A percentile compares a stretch with the other conserved stretches of the same genome.
These are phyloP conservation scores for Drosophila putrida DNA, from an alignment of 2,888 invertebrate species.

Conservation along the genomic window DNA sequence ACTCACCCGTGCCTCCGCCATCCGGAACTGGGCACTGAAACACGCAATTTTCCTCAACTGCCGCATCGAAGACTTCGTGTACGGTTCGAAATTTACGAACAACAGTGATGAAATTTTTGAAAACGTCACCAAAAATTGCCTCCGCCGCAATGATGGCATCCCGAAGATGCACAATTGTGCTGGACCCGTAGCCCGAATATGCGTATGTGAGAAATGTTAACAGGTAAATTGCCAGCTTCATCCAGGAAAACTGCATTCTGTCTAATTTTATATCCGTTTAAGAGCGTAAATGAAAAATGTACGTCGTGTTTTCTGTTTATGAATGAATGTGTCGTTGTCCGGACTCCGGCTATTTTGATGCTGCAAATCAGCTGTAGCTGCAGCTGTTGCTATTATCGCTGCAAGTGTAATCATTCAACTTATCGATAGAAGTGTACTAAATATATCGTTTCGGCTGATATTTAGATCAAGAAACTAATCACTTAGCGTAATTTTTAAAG, in stretches of 20 bases:
- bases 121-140: conserved; percentile 92
- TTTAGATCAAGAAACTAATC: conserved; percentile 10
- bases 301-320: conserved; percentile 26
- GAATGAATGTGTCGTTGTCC: conserved; percentile 6
- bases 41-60: conserved; percentile 93
- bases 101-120: conserved; percentile 90
- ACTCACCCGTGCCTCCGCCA: conserved; percentile 86
- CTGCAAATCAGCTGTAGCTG: conserved; percentile 40
- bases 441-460: neutral
- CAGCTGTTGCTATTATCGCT: conserved; percentile 33
- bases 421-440: conserved; percentile 8
- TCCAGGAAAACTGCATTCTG: conserved; percentile 91
- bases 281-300: neutral
- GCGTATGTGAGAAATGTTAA: conserved; percentile 92
- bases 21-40: conserved; percentile 89
- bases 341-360: conserved; percentile 41
- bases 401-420: neutral
- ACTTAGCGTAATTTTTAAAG: conserved; percentile 24
- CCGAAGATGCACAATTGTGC: conserved; percentile 89
- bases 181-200: conserved; percentile 93
- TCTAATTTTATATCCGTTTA: neutral
- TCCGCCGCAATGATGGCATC: conserved; percentile 93
- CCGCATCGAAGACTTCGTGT: conserved; percentile 93
- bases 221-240: conserved; percentile 90
- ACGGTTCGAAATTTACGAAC: conserved; percentile 91